Conservation (phyloP, 64 coral and sea anemone genomes). For the Porites australiensis region DNA sequence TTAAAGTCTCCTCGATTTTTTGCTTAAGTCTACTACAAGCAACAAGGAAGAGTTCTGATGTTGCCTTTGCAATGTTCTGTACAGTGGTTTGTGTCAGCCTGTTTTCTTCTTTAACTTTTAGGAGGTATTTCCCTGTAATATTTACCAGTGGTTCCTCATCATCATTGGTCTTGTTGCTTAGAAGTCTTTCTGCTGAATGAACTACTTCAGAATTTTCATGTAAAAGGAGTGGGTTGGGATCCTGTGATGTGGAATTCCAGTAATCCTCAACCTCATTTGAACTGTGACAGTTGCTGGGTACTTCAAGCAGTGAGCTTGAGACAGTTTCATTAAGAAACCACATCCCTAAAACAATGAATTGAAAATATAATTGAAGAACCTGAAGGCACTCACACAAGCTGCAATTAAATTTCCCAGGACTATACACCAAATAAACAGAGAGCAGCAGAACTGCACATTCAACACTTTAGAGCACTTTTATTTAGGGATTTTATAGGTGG, state of each 20-base stretch:
- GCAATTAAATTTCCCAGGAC: not conserved
- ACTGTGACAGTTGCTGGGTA: not conserved
- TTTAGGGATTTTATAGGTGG: not conserved
- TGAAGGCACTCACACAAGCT: not conserved
- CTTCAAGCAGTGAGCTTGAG: not conserved
- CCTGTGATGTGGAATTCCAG: not conserved
- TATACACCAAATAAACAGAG: not conserved
- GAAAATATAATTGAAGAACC: not conserved
- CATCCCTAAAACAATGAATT: not conserved
- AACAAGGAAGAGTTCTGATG: no score
- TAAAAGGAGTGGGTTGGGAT: not conserved
- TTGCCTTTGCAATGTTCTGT: not conserved
- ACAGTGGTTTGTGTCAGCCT: not conserved
- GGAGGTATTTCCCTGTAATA: no score
- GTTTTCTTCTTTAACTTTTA: no score
- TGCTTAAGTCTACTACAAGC: no score
- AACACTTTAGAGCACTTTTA: not conserved
- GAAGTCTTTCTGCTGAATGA: not conserved
- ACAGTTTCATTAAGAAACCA: not conserved
- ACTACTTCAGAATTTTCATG: not conserved
- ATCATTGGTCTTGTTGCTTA: not conserved
- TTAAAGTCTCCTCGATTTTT: no score
- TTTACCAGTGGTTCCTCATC: not conserved
- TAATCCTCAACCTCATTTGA: not conserved
- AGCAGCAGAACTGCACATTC: not conserved